Evolutionary conservation across 1,140 invertebrate species (phyloP), one percentile per base, ranked within the genome.

Genomic region (Ceratosolen solmsi): DNA sequence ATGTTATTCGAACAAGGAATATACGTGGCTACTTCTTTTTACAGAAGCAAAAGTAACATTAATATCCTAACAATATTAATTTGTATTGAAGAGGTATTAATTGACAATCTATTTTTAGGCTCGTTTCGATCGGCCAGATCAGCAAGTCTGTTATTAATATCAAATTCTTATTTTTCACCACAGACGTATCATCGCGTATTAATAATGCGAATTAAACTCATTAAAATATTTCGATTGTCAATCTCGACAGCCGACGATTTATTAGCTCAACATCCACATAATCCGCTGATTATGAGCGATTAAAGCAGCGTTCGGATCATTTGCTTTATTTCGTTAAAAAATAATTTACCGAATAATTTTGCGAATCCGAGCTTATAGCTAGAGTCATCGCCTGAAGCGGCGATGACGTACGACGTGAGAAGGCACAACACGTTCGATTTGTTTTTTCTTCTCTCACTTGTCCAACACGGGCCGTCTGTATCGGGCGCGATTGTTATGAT

Each of bases 371-470:
- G 17, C 30, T 4, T 17, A 17, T 33, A 22, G 1, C 2, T 5
- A 25, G 20, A 38, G 20, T 68, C 63, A 38, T 68, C 17, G 33
- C 20, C 63, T 1, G 1, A 1, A 8, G 2, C 33, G 63, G 20
- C 63, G 63, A 68, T 68, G 63, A 68, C 63, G 63, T 68, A 68
- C 33, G 63, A 68, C 33, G 36, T 68, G 63, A 68, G 33, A 68
- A 68, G 17, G 63, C 63, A 68, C 8, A 20, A 38, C 63, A 38
- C 17, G 36, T 38, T 68, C 1, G 63, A 68, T 68, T 68, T 30
- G 38, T 49, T 72, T 46, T 72, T 30, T 72, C 41, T 72, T 72
- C 70, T 72, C 70, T 41, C 70, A 49, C 41, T 72, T 72, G 46
- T 27, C 8, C 41, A 38, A 22, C 20, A 68, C 17, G 25, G 56